Evolutionary conservation across 2,888 invertebrate genomes (phyloP), one percentile per base, ranked within the genome.

Genomic region (Scaptomyza parva): DNA sequence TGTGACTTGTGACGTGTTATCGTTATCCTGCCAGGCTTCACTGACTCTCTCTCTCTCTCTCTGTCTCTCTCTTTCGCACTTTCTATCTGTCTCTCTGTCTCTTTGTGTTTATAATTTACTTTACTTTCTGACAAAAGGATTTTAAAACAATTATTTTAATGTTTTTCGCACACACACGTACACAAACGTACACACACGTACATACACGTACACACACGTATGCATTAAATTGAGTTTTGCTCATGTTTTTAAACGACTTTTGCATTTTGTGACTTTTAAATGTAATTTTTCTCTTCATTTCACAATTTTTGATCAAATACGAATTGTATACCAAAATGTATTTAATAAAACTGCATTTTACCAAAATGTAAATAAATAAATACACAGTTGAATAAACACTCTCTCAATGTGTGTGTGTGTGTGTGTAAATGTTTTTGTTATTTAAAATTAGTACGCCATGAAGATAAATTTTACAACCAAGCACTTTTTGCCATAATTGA

Each of bases 121-220:
- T 85, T 88, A 76, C 86, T 88, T 83, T 80, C 76, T 80, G 88
- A 86, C 84, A 85, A 85, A 84, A 85, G 84, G 84, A 80, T 85
- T 85, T 84, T 85, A 88, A 88, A 85, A 83, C 84, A 85, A 85
- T 88, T 85, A 85, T 88, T 85, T 88, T 83, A 88, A 85, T 85
- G 88, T 84, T 84, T 86, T 83, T 61, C 63, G 52, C 81, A 69
- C 76, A 78, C 72, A 73, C 43, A 20, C 50, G 41, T 48, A 59
- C 24, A 40, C 18, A 40, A 45, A 24, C 9, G 43, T 37, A 30
- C 52, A 43, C 52, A 59, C 28, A 37, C 22, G 43, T 37, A 30
- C 52, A 43, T 48, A 59, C 28, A 37, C 22, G 37, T 44, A 26
- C 9, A 48, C 41, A 26, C 52, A 67, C 52, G 52, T 40, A 51